Conservation (phyloP, 2,797 vertebrate genomes). For the Pipistrellus pygmaeus region DNA sequence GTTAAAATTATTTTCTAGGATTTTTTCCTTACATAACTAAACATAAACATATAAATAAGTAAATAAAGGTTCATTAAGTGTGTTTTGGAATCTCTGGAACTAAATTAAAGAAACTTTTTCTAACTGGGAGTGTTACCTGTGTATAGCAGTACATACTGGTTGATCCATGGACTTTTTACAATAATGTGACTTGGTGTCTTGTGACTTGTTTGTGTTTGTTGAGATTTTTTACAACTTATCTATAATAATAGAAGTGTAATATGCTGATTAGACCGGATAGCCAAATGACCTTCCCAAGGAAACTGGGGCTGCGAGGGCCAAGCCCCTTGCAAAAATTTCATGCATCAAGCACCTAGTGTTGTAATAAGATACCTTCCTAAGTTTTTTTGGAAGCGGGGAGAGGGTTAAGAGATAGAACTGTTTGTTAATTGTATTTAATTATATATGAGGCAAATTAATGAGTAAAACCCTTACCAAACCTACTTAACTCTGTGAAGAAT, state of each 20-base stretch:
- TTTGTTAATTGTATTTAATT: not conserved
- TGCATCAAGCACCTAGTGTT: not conserved
- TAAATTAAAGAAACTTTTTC: conserved; percentile 53
- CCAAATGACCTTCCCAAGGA: too few relatives aligned
- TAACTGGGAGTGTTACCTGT: not conserved
- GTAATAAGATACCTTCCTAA: not conserved
- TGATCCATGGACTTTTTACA: not conserved
- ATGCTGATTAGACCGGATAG: too few relatives aligned
- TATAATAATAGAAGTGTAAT: too few relatives aligned
- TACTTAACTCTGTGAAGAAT: not conserved
- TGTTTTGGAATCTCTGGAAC: conserved; percentile 30
- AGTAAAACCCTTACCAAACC: conserved; percentile 4
- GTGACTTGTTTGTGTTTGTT: not conserved
- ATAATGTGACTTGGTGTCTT: not conserved
- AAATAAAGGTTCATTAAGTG: conserved; percentile 62
- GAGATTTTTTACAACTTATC: not conserved
- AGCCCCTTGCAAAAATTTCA: too few relatives aligned
- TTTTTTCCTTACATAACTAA: conserved; percentile 40
- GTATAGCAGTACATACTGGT: not conserved
- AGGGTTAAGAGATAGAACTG: not conserved
- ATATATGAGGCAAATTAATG: not conserved
- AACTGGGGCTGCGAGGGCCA: too few relatives aligned
- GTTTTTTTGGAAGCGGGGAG: not conserved
- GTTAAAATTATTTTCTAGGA: conserved; percentile 55
- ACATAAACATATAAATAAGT: conserved; percentile 54